These are phyloP conservation scores for Helobdella robusta DNA, from an alignment of 2,888 invertebrate species.

Conservation along the genomic window DNA sequence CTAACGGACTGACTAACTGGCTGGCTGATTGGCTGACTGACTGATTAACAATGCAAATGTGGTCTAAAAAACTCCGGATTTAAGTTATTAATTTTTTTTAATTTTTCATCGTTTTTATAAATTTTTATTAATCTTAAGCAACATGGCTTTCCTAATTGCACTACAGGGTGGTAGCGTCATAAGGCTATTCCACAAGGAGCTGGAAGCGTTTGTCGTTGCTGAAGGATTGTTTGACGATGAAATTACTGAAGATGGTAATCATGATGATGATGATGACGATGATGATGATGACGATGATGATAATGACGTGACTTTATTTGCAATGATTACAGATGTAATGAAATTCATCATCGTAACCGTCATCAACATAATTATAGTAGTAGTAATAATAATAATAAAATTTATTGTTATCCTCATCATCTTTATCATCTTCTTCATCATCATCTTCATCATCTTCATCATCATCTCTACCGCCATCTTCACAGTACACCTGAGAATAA, in stretches of 20 bases:
- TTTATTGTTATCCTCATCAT: not conserved
- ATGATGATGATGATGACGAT: not conserved
- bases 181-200: conserved; percentile 48
- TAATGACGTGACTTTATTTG: not conserved
- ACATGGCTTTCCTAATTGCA: no score
- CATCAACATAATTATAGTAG: not conserved
- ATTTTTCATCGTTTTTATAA: no score
- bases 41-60: no score
- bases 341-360: not conserved
- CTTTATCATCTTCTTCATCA: not conserved
- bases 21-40: no score
- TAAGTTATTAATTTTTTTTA: no score
- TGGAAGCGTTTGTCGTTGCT: conserved; percentile 48
- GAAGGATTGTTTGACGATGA: conserved; percentile 48
- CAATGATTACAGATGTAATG: not conserved
- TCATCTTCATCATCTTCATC: not conserved
- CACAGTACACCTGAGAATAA: conserved; percentile 47
- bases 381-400: not conserved
- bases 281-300: not conserved
- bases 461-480: not conserved
- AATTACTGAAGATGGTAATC: conserved; percentile 46
- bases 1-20: no score
- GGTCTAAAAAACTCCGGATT: no score
- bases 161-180: conserved; percentile 46
- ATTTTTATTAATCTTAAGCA: no score